These are phyloP conservation scores for Polyommatus icarus DNA, from an alignment of 2,888 invertebrate genomes.

Conservation along the genomic window DNA sequence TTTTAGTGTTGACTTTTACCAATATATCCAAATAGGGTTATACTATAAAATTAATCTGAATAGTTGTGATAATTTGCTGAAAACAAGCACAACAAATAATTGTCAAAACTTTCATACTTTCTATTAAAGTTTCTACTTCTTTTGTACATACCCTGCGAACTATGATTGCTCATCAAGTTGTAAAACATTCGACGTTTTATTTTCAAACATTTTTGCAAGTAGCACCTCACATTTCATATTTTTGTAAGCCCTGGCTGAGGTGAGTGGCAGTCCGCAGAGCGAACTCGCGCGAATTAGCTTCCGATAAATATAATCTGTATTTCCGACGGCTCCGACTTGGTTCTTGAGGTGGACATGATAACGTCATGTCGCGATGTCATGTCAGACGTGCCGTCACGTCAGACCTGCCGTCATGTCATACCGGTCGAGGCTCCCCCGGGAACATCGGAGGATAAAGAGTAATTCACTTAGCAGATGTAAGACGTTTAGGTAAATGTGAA, in stretches of 20 bases:
- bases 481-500: slow-evolving; percentile 4
- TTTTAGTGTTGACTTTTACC: not conserved
- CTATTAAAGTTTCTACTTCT: too few species aligned
- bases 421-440: not conserved
- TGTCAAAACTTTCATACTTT: too few species aligned
- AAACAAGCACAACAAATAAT: too few species aligned
- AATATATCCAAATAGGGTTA: too few species aligned
- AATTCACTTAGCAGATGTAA: slow-evolving; percentile 12
- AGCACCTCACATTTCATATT: not conserved
- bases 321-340: slow-evolving; percentile 57
- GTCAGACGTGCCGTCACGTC: slow-evolving; percentile 10
- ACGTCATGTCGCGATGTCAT: slow-evolving; percentile 20
- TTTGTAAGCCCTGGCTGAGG: slow-evolving; percentile 6
- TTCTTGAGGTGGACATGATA: slow-evolving; percentile 50
- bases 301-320: slow-evolving; percentile 53
- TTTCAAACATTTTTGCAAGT: not conserved
- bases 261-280: slow-evolving; percentile 47
- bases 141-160: too few species aligned
- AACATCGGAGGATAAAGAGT: slow-evolving; percentile 1
- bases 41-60: too few species aligned
- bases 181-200: not conserved
- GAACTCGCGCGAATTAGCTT: slow-evolving; percentile 67
- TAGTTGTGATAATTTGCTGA: too few species aligned
- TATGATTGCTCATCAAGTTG: not conserved
- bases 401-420: not conserved